Evolutionary conservation across 2,888 invertebrate species (phyloP).

Genomic region (Pheosia gnoma): DNA sequence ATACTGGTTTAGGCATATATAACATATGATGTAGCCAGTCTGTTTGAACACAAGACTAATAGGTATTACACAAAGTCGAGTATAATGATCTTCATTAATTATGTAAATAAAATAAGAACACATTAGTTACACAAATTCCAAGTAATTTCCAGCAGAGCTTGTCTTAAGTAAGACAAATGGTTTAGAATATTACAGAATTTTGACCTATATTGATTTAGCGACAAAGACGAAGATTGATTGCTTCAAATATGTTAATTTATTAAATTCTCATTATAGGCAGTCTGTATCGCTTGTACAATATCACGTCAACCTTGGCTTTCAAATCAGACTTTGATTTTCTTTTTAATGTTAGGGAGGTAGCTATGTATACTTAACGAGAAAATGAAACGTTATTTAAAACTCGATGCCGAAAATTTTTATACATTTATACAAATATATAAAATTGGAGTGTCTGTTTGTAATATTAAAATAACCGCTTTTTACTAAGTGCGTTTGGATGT

Average conservation of each 20-base stretch:
- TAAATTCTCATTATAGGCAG: conserved; percentile 30
- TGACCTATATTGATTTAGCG: conserved; percentile 27
- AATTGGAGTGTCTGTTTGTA: no score
- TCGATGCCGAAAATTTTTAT: no score
- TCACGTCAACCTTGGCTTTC: background rate
- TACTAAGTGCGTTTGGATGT: no score
- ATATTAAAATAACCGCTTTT: no score
- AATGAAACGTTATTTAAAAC: no score
- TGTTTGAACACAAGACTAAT: no score
- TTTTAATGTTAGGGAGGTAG: background rate
- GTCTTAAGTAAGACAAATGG: conserved; percentile 6
- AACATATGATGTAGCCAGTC: no score
- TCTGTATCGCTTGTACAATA: background rate
- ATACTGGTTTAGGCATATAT: no score
- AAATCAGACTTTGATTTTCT: background rate
- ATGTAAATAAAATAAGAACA: background rate
- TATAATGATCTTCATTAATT: background rate
- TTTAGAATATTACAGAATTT: conserved; percentile 13
- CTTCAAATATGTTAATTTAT: conserved; percentile 37
- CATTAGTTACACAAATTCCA: background rate
- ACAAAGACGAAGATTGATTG: conserved; percentile 46
- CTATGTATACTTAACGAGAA: no score
- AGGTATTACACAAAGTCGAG: no score
- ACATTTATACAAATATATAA: no score
- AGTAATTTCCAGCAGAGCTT: background rate